Base-by-base conservation (phyloP, 2,797 vertebrate species). In the Bovichtus diacanthus region DNA sequence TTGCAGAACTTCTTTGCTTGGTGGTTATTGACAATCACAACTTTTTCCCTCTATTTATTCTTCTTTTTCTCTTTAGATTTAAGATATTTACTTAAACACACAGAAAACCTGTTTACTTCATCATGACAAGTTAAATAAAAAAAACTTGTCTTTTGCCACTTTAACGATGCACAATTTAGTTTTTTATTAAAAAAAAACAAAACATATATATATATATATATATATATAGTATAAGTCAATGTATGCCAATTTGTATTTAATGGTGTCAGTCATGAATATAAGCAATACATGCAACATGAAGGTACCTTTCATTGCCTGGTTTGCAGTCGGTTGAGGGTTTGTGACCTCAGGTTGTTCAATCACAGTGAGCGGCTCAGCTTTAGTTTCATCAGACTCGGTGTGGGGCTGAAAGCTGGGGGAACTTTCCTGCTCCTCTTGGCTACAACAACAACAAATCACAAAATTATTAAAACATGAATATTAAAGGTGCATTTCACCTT, bases 231-330 rank as follows among this genome's bases (percentile, higher is more conserved):
- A n/a, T n/a, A n/a, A n/a, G n/a, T n/a, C n/a, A n/a, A n/a, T n/a
- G n/a, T 34, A 34, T 34, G 7, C 27, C 4, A 27, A 27, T 27
- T 27, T 27, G 16, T 41, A 25, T 59, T 54, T 2, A 38, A 21
- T 71, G 29, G 51, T 39, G 6, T 43, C 15, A 23, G 19, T 50
- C 9, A 12, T 56, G 12, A 44, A 31, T 15, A 18, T 39, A 9
- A 60, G 12, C 3, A 25, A 36, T 19, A 36, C 0, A 1, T 49
- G 11, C 6, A 55, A 16, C 27, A 65, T 44, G 19, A 15, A 53
- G 13, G 47, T 91, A 96, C 95, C 95, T 95, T 96, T 96, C 93
- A 96, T 96, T 36, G 94, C 95, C 85, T 93, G 94, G 88, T 94
- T 96, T 78, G 93, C 88, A 79, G 91, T 89, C 11, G 92, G 93